Evolutionary conservation across 1,140 invertebrate species (phyloP).

Genomic region (Vanessa atalanta): DNA sequence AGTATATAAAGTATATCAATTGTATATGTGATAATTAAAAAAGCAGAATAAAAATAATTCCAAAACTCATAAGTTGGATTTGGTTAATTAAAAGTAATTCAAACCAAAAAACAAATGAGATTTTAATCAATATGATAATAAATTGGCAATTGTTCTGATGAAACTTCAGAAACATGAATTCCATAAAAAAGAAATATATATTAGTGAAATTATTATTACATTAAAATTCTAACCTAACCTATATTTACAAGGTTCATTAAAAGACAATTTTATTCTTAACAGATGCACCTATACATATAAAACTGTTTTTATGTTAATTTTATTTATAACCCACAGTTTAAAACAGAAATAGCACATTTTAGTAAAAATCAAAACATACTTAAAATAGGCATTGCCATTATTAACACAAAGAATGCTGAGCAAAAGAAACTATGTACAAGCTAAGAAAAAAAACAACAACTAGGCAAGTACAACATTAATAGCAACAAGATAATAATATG

Average conservation of each 20-base stretch:
- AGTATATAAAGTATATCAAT: neutral
- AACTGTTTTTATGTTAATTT: constrained; percentile 1
- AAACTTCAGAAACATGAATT: too few relatives aligned
- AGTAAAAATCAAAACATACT: constrained; percentile 9
- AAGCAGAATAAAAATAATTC: neutral
- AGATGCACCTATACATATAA: neutral
- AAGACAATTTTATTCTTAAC: neutral
- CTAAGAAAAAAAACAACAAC: constrained; percentile 17
- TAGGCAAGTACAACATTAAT: constrained; percentile 13
- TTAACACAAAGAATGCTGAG: constrained; percentile 21
- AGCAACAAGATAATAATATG: constrained; percentile 10
- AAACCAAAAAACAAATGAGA: too few relatives aligned
- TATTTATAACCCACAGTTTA: constrained; percentile 4
- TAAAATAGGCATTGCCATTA: constrained; percentile 8
- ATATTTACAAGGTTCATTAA: neutral
- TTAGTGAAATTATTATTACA: neutral
- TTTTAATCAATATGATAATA: too few relatives aligned
- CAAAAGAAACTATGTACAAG: constrained; percentile 25
- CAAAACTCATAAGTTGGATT: too few relatives aligned
- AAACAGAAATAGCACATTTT: neutral
- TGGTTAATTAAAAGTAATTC: too few relatives aligned
- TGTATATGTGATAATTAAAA: neutral
- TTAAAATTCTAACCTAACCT: neutral
- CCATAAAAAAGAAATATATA: neutral
- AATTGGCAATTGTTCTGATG: too few relatives aligned